Evolutionary conservation across 2,888 invertebrate genomes (phyloP).

Genomic region (Drosophila falleni): DNA sequence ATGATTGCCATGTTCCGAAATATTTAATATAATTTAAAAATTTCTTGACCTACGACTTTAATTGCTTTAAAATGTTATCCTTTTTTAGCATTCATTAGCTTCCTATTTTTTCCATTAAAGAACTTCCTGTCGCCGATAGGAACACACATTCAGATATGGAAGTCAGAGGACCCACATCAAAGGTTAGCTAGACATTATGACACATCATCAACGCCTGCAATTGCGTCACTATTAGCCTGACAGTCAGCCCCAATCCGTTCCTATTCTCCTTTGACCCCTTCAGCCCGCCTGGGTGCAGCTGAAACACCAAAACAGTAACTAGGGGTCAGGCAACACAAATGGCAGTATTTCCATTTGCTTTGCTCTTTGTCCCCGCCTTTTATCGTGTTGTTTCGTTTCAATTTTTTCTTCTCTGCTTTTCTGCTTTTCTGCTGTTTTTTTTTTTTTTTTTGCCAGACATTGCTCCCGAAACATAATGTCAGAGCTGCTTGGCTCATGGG

Average conservation of each 20-base stretch:
- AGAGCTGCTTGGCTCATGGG: conserved; percentile 65
- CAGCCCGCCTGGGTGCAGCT: conserved; percentile 10
- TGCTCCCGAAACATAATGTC: conserved; percentile 75
- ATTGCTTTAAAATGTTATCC: background rate
- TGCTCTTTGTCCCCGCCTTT: conserved; percentile 3
- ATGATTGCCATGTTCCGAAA: no score
- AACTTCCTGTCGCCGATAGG: conserved; percentile 12
- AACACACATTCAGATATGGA: conserved; percentile 2
- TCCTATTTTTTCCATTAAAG: conserved; percentile 9
- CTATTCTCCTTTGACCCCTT: background rate
- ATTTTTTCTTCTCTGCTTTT: conserved; percentile 11
- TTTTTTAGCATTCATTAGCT: background rate
- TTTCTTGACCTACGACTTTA: background rate
- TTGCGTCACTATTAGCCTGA: conserved; percentile 46
- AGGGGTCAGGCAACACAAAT: conserved; percentile 31
- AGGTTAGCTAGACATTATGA: conserved; percentile 59
- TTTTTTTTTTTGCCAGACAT: conserved; percentile 54
- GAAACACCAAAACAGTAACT: conserved; percentile 16
- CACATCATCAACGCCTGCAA: conserved; percentile 60
- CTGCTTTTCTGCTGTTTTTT: no score
- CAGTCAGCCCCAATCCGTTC: background rate
- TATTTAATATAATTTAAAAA: background rate
- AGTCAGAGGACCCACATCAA: conserved; percentile 50
- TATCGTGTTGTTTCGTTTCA: conserved; percentile 18
- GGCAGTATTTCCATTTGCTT: conserved; percentile 22